Conservation (phyloP, 1,140 invertebrate genomes). For the Aethina tumida region DNA sequence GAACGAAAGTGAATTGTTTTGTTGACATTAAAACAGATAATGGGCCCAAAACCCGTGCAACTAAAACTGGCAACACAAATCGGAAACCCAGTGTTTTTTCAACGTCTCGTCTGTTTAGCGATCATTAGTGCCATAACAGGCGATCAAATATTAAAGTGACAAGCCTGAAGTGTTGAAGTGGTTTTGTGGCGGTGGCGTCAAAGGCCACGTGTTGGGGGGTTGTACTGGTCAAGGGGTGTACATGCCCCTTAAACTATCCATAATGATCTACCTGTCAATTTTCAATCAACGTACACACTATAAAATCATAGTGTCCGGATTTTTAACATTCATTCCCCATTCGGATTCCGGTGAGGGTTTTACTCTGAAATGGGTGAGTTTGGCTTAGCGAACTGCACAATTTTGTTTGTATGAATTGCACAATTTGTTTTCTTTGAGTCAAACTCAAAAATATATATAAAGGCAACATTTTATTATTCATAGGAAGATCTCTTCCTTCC, state of each 20-base stretch:
- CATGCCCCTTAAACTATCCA: constrained; percentile 8
- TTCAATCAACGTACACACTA: constrained; percentile 15
- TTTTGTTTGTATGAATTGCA: not conserved
- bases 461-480: constrained; percentile 1
- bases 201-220: constrained; percentile 17
- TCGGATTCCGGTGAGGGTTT: not conserved
- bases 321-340: constrained; percentile 1
- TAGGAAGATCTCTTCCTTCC: constrained; percentile 56
- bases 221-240: constrained; percentile 7
- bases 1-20: too few relatives aligned
- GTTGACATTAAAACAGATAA: too few relatives aligned
- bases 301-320: constrained; percentile 14
- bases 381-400: constrained; percentile 1
- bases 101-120: too few relatives aligned
- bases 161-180: constrained; percentile 10
- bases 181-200: constrained; percentile 15
- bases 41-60: too few relatives aligned
- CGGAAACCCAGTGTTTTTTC: too few relatives aligned
- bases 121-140: too few relatives aligned
- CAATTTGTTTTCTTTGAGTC: constrained; percentile 6
- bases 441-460: constrained; percentile 2
- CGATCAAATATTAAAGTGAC: constrained; percentile 22
- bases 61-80: too few relatives aligned
- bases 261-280: constrained; percentile 26
- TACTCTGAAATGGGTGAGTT: not conserved